Evolutionary conservation across 2,113 vertebrate genomes (phyloP), one percentile per base, ranked within the genome.

Genomic region (Gymnocephalus cernua): DNA sequence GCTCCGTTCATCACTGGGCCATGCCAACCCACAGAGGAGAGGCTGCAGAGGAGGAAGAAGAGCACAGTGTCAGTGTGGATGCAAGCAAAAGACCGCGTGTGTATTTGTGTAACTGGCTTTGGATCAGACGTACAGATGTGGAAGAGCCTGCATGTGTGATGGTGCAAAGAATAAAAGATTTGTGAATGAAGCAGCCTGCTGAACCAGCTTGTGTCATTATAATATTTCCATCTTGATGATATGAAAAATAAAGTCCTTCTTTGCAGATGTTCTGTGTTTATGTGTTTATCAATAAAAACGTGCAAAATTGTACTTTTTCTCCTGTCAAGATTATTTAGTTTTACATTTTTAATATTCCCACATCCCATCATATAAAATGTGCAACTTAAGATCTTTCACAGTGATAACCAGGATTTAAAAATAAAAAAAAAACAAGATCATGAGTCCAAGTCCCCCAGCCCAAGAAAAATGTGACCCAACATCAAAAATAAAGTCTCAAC

Each of bases 1-100:
- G 96, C 96, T 91, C 97, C 97, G 95, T 98, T 99, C 98, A 99
- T 99, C 96, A 96, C 96, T 97, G 95, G 90, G 93, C 98, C 97
- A 99, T 99, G 94, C 95, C 97, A 96, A 96, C 95, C 89, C 93
- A 91, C 94, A 95, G 93, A 95, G 0, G 69, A 77, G 65, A 88
- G 90, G 84, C 85, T 88, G 84, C 8, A 78, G 71, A 65, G 74
- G 73, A 79, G 63, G 74, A 77, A 77, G 57, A 81, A 48, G 58
- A 83, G 38, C n/a, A 68, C 13, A 74, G 59, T 2, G 79, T 86
- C 10, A 74, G 41, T 11, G 32, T 38, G 29, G 45, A 61, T 15
- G 25, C 13, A 29, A 71, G 48, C 0, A 35, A 64, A 57, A 44
- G 3, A 74, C 0, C 18, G 13, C 27, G 59, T 1, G 35, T 45